Evolutionary conservation across 2,797 vertebrate species (phyloP).

Genomic region (Typhlichthys eigenmanni): DNA sequence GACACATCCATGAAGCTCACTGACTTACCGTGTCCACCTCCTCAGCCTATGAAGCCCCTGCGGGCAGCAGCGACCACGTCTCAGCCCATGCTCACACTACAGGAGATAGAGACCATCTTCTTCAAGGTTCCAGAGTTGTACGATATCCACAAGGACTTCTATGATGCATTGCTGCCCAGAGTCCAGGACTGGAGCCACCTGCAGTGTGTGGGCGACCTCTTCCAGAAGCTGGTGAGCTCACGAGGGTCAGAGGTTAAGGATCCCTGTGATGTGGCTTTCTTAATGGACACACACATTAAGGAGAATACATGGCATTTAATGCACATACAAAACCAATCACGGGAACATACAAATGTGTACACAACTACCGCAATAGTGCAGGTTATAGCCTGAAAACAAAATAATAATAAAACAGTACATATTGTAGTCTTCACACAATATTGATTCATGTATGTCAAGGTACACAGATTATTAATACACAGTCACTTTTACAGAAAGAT

Average conservation of each 20-base stretch:
- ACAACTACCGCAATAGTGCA: too few relatives aligned
- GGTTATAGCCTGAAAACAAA: too few relatives aligned
- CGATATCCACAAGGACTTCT: conserved; percentile 98
- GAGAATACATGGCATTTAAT: too few relatives aligned
- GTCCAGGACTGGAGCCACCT: conserved; percentile 93
- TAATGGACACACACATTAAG: too few relatives aligned
- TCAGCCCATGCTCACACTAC: conserved; percentile 90
- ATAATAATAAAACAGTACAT: too few relatives aligned
- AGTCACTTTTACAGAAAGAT: neutral
- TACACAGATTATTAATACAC: neutral
- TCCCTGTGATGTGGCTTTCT: too few relatives aligned
- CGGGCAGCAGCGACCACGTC: conserved; percentile 97
- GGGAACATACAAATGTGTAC: too few relatives aligned
- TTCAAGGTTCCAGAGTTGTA: conserved; percentile 98
- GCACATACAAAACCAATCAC: too few relatives aligned
- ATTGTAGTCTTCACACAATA: too few relatives aligned
- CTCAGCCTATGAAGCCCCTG: conserved; percentile 96
- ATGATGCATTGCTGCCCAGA: conserved; percentile 88
- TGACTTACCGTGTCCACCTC: neutral
- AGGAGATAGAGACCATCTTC: conserved; percentile 98
- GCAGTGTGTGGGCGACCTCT: conserved; percentile 96
- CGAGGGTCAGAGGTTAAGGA: too few relatives aligned
- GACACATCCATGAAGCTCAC: too few relatives aligned
- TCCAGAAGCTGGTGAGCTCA: conserved; percentile 90
- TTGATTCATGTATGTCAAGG: neutral